A percentile compares a stretch with the other conserved stretches of the same genome.
Evolutionary conservation across 2,797 vertebrate genomes (phyloP).

Genomic region (Leptatherina wallacei): DNA sequence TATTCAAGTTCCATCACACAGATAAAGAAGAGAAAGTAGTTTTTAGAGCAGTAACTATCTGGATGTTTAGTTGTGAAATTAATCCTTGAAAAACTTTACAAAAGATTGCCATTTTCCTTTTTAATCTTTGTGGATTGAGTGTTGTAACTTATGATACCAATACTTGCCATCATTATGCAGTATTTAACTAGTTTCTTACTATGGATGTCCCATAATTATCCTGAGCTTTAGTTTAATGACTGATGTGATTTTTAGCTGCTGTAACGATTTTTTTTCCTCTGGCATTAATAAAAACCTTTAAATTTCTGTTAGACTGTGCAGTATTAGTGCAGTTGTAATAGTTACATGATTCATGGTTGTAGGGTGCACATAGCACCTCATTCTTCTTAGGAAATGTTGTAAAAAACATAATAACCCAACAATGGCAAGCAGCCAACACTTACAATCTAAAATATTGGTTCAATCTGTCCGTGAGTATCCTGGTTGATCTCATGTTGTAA

Average conservation of each 20-base stretch:
- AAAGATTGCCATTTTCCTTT: neutral
- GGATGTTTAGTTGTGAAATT: neutral
- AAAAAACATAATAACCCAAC: neutral
- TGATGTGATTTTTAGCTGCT: constrained; percentile 10
- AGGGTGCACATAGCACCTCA: neutral
- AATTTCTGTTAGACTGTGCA: neutral
- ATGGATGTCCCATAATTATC: neutral
- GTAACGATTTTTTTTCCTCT: constrained; percentile 1
- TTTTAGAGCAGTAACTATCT: neutral
- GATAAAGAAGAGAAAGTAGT: constrained; percentile 3
- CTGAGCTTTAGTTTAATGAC: constrained; percentile 1
- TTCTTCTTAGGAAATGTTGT: neutral
- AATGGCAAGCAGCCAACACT: neutral
- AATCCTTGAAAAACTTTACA: neutral
- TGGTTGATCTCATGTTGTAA: neutral
- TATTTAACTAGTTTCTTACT: neutral
- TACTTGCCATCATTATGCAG: neutral
- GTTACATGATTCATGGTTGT: neutral
- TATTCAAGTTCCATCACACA: neutral
- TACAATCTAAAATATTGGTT: neutral
- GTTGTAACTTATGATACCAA: neutral
- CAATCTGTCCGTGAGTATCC: neutral
- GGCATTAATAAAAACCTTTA: neutral
- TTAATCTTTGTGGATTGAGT: neutral
- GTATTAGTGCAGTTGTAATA: neutral